Conservation (phyloP, 2,888 invertebrate species). For the Biston stratarius region DNA sequence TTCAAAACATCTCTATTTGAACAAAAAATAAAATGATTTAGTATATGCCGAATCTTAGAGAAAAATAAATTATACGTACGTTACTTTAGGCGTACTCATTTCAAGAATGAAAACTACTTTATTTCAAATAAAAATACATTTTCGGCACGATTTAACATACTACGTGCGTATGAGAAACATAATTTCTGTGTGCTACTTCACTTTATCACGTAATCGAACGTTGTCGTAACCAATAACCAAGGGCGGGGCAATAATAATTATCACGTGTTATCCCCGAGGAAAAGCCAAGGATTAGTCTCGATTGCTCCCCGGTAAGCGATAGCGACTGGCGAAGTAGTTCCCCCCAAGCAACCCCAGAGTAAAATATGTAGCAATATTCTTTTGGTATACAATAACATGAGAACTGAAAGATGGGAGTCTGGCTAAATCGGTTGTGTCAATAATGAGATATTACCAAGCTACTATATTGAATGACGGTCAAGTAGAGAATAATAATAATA, state of each 20-base stretch:
- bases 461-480: neutral
- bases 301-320: constrained; percentile 53
- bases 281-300: constrained; percentile 59
- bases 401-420: constrained; percentile 2
- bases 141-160: neutral
- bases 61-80: too few relatives aligned
- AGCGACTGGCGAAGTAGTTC: constrained; percentile 38
- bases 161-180: neutral
- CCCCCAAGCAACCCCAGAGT: constrained; percentile 12
- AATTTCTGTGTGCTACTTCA: neutral
- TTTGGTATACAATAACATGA: constrained; percentile 18
- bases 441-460: constrained; percentile 13
- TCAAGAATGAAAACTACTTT: too few relatives aligned
- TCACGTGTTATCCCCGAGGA: constrained; percentile 60
- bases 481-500: too few relatives aligned
- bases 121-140: too few relatives aligned
- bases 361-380: constrained; percentile 29
- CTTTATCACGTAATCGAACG: constrained; percentile 18
- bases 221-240: constrained; percentile 28
- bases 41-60: too few relatives aligned
- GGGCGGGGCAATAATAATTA: constrained; percentile 60
- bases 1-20: too few relatives aligned
- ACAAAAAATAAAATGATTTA: too few relatives aligned
- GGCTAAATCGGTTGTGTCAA: constrained; percentile 17
- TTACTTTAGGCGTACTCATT: too few relatives aligned